Evolutionary conservation across 23 tunicate genomes (phyloP).

Genomic region (Styela clava): DNA sequence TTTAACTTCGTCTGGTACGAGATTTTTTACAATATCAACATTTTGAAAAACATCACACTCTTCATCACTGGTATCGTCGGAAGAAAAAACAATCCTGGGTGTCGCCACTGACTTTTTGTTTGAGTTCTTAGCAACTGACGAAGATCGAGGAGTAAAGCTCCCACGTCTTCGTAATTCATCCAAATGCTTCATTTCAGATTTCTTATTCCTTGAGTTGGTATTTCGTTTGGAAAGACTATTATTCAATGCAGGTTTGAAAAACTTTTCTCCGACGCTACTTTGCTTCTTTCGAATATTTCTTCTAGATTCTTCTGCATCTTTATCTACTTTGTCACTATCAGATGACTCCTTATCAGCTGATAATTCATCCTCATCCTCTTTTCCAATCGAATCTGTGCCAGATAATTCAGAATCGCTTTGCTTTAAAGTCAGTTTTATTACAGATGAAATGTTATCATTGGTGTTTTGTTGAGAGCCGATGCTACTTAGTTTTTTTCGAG

Average conservation of each 20-base stretch:
- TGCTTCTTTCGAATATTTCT: neutral
- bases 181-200: neutral
- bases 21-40: neutral
- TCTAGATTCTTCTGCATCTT: neutral
- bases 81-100: constrained; percentile 24
- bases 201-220: neutral
- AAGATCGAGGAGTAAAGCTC: neutral
- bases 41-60: neutral
- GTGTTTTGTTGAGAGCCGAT: neutral
- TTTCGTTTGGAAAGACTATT: no score
- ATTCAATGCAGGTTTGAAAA: no score
- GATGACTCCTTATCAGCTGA: no score
- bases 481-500: neutral
- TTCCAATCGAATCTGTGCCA: no score
- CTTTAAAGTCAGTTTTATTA: no score
- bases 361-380: no score
- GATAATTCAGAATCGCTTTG: no score
- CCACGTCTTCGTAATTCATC: neutral
- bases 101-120: neutral
- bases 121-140: neutral
- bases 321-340: neutral
- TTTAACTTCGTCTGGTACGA: neutral
- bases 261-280: neutral
- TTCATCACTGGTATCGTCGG: constrained; percentile 12
- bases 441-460: no score